Conservation (phyloP, 92 coral and sea anemone genomes). For the Epizoanthus ramosus region DNA sequence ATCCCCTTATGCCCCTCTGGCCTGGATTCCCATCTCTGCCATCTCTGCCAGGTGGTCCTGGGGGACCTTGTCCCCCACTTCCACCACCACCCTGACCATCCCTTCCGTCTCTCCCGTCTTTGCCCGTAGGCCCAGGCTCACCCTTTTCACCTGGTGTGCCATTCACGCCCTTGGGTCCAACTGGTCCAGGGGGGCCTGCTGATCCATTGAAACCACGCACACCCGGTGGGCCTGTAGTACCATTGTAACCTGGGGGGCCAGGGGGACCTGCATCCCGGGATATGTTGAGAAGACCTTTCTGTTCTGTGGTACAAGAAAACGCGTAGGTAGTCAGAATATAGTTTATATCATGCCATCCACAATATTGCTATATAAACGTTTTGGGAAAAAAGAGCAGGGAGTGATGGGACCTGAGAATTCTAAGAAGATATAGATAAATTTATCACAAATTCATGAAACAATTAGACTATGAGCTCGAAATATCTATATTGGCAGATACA, state of each 20-base stretch:
- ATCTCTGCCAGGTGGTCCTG: constrained; percentile 61
- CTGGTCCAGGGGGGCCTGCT: constrained; percentile 51
- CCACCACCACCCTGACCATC: constrained; percentile 45
- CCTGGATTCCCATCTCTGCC: constrained; percentile 48
- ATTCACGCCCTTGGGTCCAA: constrained; percentile 54
- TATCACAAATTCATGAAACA: no score
- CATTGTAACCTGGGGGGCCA: constrained; percentile 19
- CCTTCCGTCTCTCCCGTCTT: constrained; percentile 58
- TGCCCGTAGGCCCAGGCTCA: constrained; percentile 57
- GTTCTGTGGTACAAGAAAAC: neutral
- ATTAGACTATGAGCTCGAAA: no score
- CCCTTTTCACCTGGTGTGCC: constrained; percentile 63
- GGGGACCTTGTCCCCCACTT: constrained; percentile 51
- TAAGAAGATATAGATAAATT: no score
- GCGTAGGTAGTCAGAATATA: no score
- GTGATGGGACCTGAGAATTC: no score
- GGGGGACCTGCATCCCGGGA: constrained; percentile 15
- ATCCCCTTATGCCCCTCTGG: constrained; percentile 30
- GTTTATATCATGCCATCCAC: no score
- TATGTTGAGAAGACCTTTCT: constrained; percentile 20
- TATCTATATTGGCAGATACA: no score
- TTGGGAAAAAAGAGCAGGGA: no score
- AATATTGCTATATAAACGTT: no score
- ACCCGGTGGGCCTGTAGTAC: constrained; percentile 9
- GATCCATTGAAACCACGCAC: constrained; percentile 30